phyloP scores from a whole-genome alignment of 2,797 vertebrate species.

The Onychomys arenicola region DNA sequence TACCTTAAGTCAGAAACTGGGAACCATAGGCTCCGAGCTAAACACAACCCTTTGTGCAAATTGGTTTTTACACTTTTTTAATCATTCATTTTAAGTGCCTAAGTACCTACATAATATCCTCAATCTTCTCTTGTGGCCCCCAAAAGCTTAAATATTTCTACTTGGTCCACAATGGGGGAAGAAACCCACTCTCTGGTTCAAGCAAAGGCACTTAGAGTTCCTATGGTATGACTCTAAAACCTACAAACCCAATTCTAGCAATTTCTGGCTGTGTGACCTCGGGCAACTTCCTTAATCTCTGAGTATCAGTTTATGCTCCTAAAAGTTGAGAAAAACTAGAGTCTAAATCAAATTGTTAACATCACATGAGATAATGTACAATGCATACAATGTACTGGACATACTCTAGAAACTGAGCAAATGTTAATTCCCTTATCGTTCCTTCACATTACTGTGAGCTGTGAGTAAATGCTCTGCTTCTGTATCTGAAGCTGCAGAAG shows the following conservation, averaged over 20 bases:
- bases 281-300: not conserved
- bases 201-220: not conserved
- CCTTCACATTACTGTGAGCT: not conserved
- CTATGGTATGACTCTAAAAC: not conserved
- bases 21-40: not conserved
- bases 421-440: not conserved
- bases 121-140: constrained; percentile 9
- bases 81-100: constrained; percentile 44
- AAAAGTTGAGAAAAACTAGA: not conserved
- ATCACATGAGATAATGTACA: not conserved
- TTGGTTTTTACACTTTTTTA: constrained; percentile 10
- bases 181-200: not conserved
- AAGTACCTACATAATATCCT: not conserved
- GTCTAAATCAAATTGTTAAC: not conserved
- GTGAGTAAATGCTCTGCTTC: not conserved
- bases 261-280: not conserved
- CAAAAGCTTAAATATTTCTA: constrained; percentile 53
- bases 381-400: not conserved
- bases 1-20: not conserved
- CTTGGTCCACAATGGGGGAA: not conserved
- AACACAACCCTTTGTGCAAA: not conserved
- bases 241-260: not conserved
- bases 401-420: not conserved
- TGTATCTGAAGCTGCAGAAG: not conserved
- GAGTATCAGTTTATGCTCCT: constrained; percentile 36